phyloP scores from a whole-genome alignment of 2,113 vertebrate genomes.

The Poecilia latipinna region DNA sequence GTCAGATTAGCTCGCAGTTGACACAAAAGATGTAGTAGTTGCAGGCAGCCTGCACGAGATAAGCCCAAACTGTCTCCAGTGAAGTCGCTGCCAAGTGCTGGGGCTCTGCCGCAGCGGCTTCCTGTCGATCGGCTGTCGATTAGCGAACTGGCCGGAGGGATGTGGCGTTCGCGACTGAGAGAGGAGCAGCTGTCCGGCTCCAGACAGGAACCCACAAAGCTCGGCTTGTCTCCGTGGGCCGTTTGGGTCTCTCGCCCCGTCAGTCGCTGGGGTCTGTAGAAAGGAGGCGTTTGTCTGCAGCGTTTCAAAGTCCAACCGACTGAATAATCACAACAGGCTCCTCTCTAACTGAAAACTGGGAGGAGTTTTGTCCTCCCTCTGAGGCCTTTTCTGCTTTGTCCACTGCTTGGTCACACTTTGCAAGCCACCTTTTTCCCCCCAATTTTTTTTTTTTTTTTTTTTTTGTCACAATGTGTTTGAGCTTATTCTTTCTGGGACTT shows the following conservation, averaged over 20 bases:
- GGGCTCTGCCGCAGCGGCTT: conserved; percentile 19
- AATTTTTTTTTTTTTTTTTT: neutral
- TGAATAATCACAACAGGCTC: conserved; percentile 61
- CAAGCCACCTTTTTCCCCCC: neutral
- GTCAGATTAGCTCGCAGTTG: conserved; percentile 54
- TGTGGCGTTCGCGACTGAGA: conserved; percentile 36
- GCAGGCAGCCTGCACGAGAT: conserved; percentile 21
- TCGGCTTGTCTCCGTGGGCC: conserved; percentile 50
- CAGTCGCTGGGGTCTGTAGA: conserved; percentile 48
- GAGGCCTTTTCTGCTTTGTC: conserved; percentile 63
- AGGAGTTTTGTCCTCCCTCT: conserved; percentile 52
- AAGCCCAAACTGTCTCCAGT: conserved; percentile 18
- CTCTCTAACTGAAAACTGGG: conserved; percentile 51
- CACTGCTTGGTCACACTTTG: conserved; percentile 60
- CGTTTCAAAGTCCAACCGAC: conserved; percentile 55
- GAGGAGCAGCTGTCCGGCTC: conserved; percentile 69
- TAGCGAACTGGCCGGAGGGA: conserved; percentile 11
- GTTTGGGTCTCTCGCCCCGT: conserved; percentile 36
- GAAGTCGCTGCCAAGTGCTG: neutral
- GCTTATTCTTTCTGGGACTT: conserved; percentile 15
- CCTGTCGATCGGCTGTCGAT: conserved; percentile 47
- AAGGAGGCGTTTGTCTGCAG: conserved; percentile 67
- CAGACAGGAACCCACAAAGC: conserved; percentile 70
- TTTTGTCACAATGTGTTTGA: conserved; percentile 35
- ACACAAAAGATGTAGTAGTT: conserved; percentile 33